Base-by-base conservation (phyloP, 37 sponge, comb jelly and placozoan species). In the Bolinopsis microptera region DNA sequence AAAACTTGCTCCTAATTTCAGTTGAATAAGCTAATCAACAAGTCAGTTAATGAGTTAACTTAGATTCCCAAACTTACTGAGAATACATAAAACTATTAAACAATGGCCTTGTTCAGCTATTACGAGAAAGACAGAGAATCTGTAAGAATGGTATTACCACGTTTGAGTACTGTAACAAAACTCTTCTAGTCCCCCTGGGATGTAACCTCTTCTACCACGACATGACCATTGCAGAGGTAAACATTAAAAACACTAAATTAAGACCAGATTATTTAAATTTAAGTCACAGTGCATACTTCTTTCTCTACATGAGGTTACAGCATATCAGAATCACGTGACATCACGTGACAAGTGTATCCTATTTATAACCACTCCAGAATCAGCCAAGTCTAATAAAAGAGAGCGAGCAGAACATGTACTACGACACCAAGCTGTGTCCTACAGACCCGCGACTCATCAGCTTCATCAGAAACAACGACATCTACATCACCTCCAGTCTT, bases 41-140 rank as follows among this genome's bases (percentile, higher is more conserved):
- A n/a, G n/a, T n/a, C n/a, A n/a, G n/a, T n/a, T n/a, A n/a, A n/a
- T n/a, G n/a, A n/a, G n/a, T n/a, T n/a, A n/a, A n/a, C n/a, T n/a
- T n/a, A n/a, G n/a, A n/a, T n/a, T n/a, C n/a, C n/a, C n/a, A n/a
- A n/a, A n/a, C n/a, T n/a, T n/a, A n/a, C n/a, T n/a, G n/a, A n/a
- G n/a, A n/a, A n/a, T n/a, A n/a, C n/a, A n/a, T n/a, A n/a, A n/a
- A n/a, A n/a, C n/a, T n/a, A n/a, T n/a, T n/a, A n/a, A n/a, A n/a
- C n/a, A n/a, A n/a, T n/a, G n/a, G n/a, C n/a, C n/a, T n/a, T n/a
- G n/a, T n/a, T 22, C 93, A 95, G 86, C 67, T 95, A 38, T 69
- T 95, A 48, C 83, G 94, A 68, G 95, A 95, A 68, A 76, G 95
- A 21, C 94, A 94, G 95, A 69, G 95, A 25, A 75, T 69, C 0